Evolutionary conservation across 2,797 vertebrate genomes (phyloP), one percentile per base, ranked within the genome.

Genomic region (Oryzias dopingdopingensis): DNA sequence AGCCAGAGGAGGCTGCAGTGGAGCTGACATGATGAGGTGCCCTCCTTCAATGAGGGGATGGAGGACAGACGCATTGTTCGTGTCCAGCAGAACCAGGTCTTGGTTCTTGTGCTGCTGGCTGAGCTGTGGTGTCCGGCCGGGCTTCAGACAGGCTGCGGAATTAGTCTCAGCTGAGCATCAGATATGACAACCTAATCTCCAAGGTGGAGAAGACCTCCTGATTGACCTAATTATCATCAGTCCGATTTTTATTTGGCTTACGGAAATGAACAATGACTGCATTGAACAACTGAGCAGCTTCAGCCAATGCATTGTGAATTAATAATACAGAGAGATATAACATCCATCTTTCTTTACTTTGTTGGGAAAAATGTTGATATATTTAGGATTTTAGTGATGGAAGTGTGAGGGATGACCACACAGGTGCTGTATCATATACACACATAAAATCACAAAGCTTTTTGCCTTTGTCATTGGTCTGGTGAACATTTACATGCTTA

Each of bases 41-140:
- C 65, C 79, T 70, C 60, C 65, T 72, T 37, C 32, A 55, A 64
- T 3, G 42, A 46, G 67, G 50, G 65, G 53, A 76, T 65, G 70
- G 67, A 74, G 72, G 81, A 85, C 72, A 77, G 84, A 84, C 81
- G 88, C 88, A 90, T 89, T 91, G 90, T 89, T 86, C 78, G 49
- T 51, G 54, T 59, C 5, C 46, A 50, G 61, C 14, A 77, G 60
- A 62, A 52, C 44, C 48, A 62, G 59, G 14, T 82, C 57, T 61
- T 58, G 67, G 56, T 70, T 77, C 60, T 72, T n/a, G 20, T 41
- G 24, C 24, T 59, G 51, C 49, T 15, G 50, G 66, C 26, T 65
- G 50, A 22, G 62, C 49, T 67, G 22, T 57, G 47, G 45, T 43
- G 65, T 12, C 42, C 65, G 41, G 58, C 7, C 58, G 24, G 54